Conservation (phyloP, 2,888 invertebrate genomes). For the Leptopilina drosophilae region DNA sequence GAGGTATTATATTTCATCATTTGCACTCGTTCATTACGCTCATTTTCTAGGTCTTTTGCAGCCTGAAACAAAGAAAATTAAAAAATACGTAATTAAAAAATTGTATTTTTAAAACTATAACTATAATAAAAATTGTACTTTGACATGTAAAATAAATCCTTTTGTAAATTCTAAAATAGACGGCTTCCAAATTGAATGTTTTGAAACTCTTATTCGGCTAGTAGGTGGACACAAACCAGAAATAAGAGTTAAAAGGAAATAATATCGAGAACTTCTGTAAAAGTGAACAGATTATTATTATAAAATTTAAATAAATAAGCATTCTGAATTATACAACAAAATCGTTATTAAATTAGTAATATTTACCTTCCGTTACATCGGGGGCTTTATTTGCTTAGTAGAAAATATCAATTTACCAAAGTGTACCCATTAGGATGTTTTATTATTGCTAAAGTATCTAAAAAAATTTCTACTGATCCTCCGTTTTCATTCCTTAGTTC, state of each 20-base stretch:
- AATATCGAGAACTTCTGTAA: constrained; percentile 21
- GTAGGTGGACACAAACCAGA: constrained; percentile 46
- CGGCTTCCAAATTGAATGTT: constrained; percentile 45
- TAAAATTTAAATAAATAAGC: neutral
- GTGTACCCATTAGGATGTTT: neutral
- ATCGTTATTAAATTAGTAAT: neutral
- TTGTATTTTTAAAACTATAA: neutral
- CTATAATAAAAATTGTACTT: constrained; percentile 42
- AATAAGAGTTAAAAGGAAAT: constrained; percentile 42
- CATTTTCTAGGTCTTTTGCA: neutral
- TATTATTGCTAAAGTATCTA: neutral
- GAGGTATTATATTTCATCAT: neutral
- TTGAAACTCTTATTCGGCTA: constrained; percentile 37
- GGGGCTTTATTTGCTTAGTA: neutral
- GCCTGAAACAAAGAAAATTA: constrained; percentile 16
- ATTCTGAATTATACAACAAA: neutral
- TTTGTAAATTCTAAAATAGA: constrained; percentile 45
- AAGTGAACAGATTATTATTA: neutral
- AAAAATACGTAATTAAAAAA: constrained; percentile 33
- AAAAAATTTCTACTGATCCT: neutral
- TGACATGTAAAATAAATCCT: constrained; percentile 49
- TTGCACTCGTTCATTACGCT: neutral
- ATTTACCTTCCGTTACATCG: neutral
- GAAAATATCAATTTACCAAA: neutral
- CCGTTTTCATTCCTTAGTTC: neutral